Evolutionary conservation across 1,140 invertebrate genomes (phyloP), one percentile per base, ranked within the genome.

Genomic region (Drosophila suzukii): DNA sequence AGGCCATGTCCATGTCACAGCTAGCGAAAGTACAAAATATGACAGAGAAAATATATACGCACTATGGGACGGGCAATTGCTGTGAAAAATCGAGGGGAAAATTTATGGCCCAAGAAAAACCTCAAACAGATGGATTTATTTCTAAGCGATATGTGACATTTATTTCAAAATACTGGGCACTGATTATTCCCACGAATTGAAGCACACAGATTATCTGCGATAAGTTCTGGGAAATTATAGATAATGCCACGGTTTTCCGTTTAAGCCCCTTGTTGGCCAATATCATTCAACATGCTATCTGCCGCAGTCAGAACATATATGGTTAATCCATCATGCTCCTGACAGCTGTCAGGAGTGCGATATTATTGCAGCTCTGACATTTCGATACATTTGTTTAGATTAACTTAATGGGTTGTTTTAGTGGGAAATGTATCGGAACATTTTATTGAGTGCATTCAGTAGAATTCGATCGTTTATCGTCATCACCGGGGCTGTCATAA

Each of bases 11-110:
- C 81, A 60, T 77, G 66, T 65, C 59, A 73, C 70, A 59, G 75
- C 78, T 81, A 58, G 73, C 66, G 53, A 70, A 61, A 86, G 70
- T 73, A 76, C 55, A 58, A 75, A 78, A 82, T 85, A 78, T 86
- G 78, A 68, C 75, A 67, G 68, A 60, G 47, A 60, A 82, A 75
- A 82, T 78, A 72, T 81, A 81, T 65, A 61, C 68, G 63, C 61
- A 62, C 67, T 77, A 49, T 67, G 50, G 72, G 47, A 15, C 47
- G 36, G n/a, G 51, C 43, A 46, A 59, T 43, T 34, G 51, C 50
- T 39, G 57, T 36, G 50, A n/a, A 34, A 51, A 46, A 41, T 39
- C 32, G 49, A n/a, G 38, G 20, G 36, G 12, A 13, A 58, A 72
- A 72, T 83, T 71, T 62, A 74, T 74, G 68, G 44, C 34, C n/a